Conservation (phyloP, 2,888 invertebrate genomes). For the Isotomurus palustris region DNA sequence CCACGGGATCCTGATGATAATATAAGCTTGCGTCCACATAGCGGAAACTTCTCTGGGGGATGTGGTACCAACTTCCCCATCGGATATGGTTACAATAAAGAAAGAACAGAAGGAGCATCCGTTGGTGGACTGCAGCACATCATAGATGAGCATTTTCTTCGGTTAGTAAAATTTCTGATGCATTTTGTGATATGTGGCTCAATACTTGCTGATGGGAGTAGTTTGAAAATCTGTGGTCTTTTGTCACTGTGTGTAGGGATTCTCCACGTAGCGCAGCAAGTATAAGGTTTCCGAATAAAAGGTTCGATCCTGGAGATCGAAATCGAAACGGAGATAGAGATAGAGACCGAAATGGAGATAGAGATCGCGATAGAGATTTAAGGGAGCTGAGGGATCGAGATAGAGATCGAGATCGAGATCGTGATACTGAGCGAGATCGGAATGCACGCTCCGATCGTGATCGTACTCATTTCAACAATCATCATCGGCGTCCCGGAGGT, state of each 20-base stretch:
- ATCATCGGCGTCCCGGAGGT: slow-evolving; percentile 34
- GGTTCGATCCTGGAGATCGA: slow-evolving; percentile 9
- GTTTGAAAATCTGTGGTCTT: background rate
- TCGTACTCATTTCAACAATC: slow-evolving; percentile 25
- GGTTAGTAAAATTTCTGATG: background rate
- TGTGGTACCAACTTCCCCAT: slow-evolving; percentile 29
- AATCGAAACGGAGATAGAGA: slow-evolving; percentile 14
- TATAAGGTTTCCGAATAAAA: background rate
- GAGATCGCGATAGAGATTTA: slow-evolving; percentile 2
- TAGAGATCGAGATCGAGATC: slow-evolving; percentile 47
- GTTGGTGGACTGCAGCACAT: background rate
- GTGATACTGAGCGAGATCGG: slow-evolving; percentile 33
- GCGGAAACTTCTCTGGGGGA: slow-evolving; percentile 44
- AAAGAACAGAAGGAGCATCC: background rate
- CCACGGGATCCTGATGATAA: slow-evolving; percentile 33
- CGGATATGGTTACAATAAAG: background rate
- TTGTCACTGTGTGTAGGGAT: slow-evolving; percentile 1
- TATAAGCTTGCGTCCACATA: slow-evolving; percentile 44
- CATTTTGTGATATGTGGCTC: too few relatives aligned
- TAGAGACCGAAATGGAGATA: background rate
- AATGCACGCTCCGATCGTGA: slow-evolving; percentile 48
- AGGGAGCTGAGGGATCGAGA: slow-evolving; percentile 53
- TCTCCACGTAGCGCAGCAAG: background rate
- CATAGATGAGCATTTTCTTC: slow-evolving; percentile 1
- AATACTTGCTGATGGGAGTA: too few relatives aligned